Conservation (phyloP, 2,888 invertebrate genomes). For the Lochmaea crataegi region DNA sequence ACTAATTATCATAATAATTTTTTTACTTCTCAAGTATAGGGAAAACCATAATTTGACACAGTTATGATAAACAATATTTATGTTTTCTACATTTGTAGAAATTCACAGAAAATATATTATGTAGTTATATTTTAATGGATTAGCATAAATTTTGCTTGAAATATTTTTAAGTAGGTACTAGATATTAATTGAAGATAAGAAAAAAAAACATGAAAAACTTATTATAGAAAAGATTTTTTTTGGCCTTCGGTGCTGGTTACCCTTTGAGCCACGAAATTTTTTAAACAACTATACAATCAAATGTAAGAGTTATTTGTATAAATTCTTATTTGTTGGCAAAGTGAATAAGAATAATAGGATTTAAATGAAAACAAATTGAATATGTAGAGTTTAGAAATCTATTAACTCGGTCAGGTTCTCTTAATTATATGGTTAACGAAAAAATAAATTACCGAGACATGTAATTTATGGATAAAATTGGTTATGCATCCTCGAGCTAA, state of each 20-base stretch:
- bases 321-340: neutral
- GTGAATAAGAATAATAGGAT: neutral
- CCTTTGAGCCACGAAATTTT: no score
- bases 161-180: neutral
- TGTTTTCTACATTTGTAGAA: no score
- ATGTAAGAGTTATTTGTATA: no score
- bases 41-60: no score
- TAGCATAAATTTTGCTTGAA: neutral
- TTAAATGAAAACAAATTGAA: neutral
- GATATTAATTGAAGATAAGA: neutral
- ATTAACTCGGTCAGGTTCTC: neutral
- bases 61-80: no score
- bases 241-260: no score
- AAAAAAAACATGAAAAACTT: no score
- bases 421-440: neutral
- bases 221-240: no score
- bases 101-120: no score
- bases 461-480: neutral
- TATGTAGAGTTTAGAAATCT: conserved; percentile 4
- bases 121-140: neutral
- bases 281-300: no score
- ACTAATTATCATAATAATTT: no score
- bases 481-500: neutral
- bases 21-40: no score
- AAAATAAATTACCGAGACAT: neutral